These are phyloP conservation scores for Tipula vernalis DNA, from an alignment of 2,888 invertebrate species.

Conservation along the genomic window DNA sequence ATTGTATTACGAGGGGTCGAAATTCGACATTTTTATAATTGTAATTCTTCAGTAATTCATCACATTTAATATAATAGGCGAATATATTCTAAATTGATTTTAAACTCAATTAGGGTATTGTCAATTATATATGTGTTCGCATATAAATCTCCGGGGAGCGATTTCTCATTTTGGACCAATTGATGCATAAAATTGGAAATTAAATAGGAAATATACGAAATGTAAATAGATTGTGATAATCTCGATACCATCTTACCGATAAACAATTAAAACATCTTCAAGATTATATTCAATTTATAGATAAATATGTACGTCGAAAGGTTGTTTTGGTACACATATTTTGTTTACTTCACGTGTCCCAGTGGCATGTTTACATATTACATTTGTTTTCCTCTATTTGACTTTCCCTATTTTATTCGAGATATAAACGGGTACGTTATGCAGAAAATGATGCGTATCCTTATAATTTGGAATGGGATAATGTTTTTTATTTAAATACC, in stretches of 20 bases:
- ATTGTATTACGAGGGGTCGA: background rate
- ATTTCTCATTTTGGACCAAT: background rate
- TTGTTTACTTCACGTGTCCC: background rate
- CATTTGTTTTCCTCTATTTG: background rate
- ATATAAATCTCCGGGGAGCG: background rate
- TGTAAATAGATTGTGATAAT: background rate
- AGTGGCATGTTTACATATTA: background rate
- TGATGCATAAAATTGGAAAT: background rate
- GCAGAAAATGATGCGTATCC: background rate
- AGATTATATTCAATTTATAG: too few relatives aligned
- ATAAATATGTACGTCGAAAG: background rate
- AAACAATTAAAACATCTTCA: background rate
- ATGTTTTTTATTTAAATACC: constrained; percentile 11
- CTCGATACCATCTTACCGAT: background rate
- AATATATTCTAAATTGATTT: constrained; percentile 30
- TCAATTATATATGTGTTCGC: background rate
- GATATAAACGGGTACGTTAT: background rate
- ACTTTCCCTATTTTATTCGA: background rate
- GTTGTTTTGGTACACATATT: background rate
- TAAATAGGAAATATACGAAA: background rate
- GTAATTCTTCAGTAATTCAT: background rate
- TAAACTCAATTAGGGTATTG: constrained; percentile 33
- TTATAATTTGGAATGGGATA: background rate
- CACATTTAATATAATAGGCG: constrained; percentile 4
- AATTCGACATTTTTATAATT: background rate